Percentiles rank a stretch among this genome's conserved stretches.
phyloP scores from a whole-genome alignment of 2,113 vertebrate genomes.

The Crypturellus undulatus region DNA sequence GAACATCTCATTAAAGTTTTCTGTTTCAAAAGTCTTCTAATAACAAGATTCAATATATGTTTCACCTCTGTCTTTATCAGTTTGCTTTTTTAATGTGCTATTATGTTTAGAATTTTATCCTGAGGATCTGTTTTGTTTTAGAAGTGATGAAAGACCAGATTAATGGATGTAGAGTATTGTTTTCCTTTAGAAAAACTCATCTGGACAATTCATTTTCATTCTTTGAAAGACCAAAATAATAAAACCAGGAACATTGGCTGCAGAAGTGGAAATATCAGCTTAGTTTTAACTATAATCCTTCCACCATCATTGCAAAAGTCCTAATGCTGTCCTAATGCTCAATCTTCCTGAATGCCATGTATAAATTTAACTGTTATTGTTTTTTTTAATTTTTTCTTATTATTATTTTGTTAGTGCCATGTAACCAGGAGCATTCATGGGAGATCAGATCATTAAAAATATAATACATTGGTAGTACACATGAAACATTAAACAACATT shows the following conservation, averaged over 20 bases:
- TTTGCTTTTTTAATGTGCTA: background rate
- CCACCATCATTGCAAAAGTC: background rate
- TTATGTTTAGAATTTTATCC: background rate
- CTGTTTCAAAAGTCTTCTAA: background rate
- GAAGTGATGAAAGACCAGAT: background rate
- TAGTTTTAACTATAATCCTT: conserved; percentile 26
- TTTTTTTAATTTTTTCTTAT: too few relatives aligned
- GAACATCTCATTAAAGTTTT: background rate
- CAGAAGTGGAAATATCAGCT: conserved; percentile 28
- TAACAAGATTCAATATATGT: background rate
- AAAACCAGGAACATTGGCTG: conserved; percentile 16
- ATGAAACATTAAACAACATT: background rate
- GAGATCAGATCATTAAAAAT: background rate
- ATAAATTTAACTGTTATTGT: background rate
- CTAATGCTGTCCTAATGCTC: background rate
- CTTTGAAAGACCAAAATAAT: conserved; percentile 25
- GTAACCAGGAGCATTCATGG: background rate
- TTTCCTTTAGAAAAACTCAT: background rate
- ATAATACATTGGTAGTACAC: background rate
- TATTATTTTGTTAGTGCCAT: background rate
- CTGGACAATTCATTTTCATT: conserved; percentile 54
- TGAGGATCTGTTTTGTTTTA: background rate
- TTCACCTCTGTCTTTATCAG: background rate
- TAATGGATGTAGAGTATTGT: background rate
- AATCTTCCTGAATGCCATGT: background rate